Evolutionary conservation across 2,113 vertebrate genomes (phyloP).

Genomic region (Notiomystis cincta): DNA sequence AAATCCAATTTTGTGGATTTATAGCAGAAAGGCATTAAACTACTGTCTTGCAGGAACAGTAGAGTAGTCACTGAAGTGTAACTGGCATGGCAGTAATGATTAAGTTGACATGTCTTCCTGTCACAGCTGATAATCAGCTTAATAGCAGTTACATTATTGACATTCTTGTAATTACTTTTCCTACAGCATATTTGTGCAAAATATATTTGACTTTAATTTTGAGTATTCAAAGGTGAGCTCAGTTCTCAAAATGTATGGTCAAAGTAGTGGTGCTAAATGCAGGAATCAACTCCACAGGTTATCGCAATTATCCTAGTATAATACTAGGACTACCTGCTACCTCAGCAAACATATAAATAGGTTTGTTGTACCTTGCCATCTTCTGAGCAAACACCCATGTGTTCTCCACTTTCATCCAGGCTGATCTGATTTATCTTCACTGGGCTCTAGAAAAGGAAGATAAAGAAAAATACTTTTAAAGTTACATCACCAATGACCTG

Average conservation of each 20-base stretch:
- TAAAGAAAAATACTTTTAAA: not conserved
- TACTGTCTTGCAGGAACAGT: conserved; percentile 72
- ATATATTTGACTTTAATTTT: conserved; percentile 75
- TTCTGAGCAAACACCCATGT: conserved; percentile 96
- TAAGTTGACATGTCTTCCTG: conserved; percentile 69
- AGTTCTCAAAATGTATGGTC: conserved; percentile 32
- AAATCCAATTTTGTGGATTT: conserved; percentile 84
- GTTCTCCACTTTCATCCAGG: conserved; percentile 95
- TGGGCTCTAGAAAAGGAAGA: conserved; percentile 77
- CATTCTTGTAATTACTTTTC: conserved; percentile 79
- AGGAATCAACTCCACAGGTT: not conserved
- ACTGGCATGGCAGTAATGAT: conserved; percentile 76
- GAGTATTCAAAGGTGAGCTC: conserved; percentile 48
- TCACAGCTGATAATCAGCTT: conserved; percentile 80
- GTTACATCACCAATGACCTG: not conserved
- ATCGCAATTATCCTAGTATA: not conserved
- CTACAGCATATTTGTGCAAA: conserved; percentile 70
- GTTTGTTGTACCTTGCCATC: conserved; percentile 89
- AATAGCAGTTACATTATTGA: conserved; percentile 79
- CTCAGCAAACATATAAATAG: not conserved
- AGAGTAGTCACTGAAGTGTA: conserved; percentile 71
- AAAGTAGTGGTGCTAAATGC: not conserved
- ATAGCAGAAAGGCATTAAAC: conserved; percentile 76
- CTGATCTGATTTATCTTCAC: conserved; percentile 99
- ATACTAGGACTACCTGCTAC: not conserved